A percentile compares a stretch with the other conserved stretches of the same genome.
Evolutionary conservation across 2,113 vertebrate species (phyloP).

Genomic region (Chaenogobius annularis): DNA sequence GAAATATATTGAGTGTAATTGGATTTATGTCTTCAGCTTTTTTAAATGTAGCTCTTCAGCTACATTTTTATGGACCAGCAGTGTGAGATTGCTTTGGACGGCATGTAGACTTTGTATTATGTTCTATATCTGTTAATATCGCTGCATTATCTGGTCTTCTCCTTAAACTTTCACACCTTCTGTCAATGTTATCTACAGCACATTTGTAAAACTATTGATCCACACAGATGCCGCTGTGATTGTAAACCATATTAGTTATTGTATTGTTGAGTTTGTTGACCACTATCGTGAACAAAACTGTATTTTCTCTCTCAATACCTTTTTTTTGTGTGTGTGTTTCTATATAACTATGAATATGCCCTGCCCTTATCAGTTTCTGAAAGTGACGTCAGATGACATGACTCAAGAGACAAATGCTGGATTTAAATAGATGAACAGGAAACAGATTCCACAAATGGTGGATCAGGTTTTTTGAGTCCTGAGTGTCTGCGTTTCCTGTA

Average conservation of each 20-base stretch:
- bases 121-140: too few relatives aligned
- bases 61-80: neutral
- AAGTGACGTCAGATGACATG: neutral
- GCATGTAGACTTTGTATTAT: too few relatives aligned
- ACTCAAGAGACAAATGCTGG: neutral
- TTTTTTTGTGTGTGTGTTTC: too few relatives aligned
- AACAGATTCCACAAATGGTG: constrained; percentile 37
- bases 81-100: too few relatives aligned
- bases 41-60: too few relatives aligned
- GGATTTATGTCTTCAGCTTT: neutral
- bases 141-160: neutral
- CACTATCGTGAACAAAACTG: too few relatives aligned
- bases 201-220: too few relatives aligned
- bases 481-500: constrained; percentile 2
- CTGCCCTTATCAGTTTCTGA: neutral
- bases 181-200: neutral
- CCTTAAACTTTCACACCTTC: neutral
- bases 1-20: neutral
- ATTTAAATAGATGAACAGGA: neutral
- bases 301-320: too few relatives aligned
- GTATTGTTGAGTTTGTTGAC: too few relatives aligned
- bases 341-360: neutral
- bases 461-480: constrained; percentile 29
- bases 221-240: too few relatives aligned
- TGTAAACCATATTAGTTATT: too few relatives aligned